These are phyloP conservation scores for Brachypodius melanocephalos DNA, from an alignment of 2,113 vertebrate species.

Conservation along the genomic window DNA sequence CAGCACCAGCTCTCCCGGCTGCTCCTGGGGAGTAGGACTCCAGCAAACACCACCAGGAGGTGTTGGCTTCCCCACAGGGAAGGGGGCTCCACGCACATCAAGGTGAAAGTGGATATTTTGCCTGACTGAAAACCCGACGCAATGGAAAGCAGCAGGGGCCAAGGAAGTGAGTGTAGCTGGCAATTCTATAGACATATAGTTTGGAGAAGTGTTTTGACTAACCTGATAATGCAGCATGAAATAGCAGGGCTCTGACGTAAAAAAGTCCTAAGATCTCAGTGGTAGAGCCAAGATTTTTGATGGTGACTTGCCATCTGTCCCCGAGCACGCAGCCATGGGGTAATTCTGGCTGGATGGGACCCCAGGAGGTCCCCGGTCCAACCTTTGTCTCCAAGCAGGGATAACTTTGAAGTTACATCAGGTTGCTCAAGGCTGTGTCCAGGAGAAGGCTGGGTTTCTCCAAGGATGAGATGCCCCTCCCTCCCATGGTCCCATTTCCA, in stretches of 20 bases:
- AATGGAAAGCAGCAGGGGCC: constrained; percentile 22
- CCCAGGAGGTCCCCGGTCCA: neutral
- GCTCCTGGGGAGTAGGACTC: accelerated
- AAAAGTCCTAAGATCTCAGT: neutral
- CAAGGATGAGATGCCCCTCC: neutral
- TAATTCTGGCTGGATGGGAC: neutral
- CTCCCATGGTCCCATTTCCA: neutral
- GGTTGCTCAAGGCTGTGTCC: neutral
- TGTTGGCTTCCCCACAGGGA: neutral
- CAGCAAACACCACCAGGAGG: accelerated
- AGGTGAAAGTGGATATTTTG: constrained; percentile 5
- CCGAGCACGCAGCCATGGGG: neutral
- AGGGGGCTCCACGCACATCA: neutral
- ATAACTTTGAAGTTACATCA: neutral
- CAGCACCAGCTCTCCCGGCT: accelerated
- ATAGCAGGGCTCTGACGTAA: constrained; percentile 8
- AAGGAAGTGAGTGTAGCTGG: constrained; percentile 15
- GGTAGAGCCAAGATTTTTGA: neutral
- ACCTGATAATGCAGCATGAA: constrained; percentile 41
- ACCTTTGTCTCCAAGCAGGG: neutral
- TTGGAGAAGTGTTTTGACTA: constrained; percentile 40
- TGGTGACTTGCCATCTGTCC: neutral
- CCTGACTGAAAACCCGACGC: neutral
- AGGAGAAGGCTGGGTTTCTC: neutral
- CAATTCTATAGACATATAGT: neutral